A percentile compares a stretch with the other conserved stretches of the same genome.
Evolutionary conservation across 2,797 vertebrate genomes (phyloP).

Genomic region (Acipenser transmontanus): DNA sequence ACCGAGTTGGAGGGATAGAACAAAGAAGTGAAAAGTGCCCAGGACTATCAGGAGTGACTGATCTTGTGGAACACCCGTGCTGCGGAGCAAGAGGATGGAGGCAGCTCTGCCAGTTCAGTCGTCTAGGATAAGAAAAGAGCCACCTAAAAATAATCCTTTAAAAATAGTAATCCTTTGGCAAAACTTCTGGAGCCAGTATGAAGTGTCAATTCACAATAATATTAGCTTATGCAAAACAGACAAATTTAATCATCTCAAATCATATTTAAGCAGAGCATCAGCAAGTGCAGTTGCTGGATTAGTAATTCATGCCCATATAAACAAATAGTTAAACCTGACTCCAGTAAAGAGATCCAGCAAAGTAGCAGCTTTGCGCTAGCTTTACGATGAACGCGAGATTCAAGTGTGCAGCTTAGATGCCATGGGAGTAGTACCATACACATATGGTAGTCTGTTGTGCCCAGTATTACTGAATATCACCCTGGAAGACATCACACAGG

Average conservation of each 20-base stretch:
- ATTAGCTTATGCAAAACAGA: not conserved
- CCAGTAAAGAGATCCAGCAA: too few relatives aligned
- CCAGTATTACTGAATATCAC: conserved; percentile 11
- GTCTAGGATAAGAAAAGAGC: too few relatives aligned
- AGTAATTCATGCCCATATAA: conserved; percentile 7
- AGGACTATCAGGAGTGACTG: too few relatives aligned
- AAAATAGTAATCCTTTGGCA: conserved; percentile 12
- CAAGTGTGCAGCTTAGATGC: conserved; percentile 1
- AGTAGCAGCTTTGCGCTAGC: not conserved
- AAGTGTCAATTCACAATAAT: conserved; percentile 7
- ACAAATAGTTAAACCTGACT: not conserved
- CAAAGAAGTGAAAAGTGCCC: too few relatives aligned
- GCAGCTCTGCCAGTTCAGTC: too few relatives aligned
- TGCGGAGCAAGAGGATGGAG: too few relatives aligned
- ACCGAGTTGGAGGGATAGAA: too few relatives aligned
- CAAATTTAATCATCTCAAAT: conserved; percentile 14
- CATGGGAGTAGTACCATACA: conserved; percentile 8
- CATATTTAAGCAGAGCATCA: not conserved
- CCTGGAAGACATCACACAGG: conserved; percentile 1
- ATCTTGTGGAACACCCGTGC: too few relatives aligned
- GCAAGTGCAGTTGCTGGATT: conserved; percentile 4
- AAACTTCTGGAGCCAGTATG: conserved; percentile 12
- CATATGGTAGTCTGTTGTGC: conserved; percentile 14
- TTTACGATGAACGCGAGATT: conserved; percentile 16
- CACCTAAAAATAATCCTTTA: not conserved